Base-by-base conservation (phyloP, 2,797 vertebrate species). In the Sciaenops ocellatus region DNA sequence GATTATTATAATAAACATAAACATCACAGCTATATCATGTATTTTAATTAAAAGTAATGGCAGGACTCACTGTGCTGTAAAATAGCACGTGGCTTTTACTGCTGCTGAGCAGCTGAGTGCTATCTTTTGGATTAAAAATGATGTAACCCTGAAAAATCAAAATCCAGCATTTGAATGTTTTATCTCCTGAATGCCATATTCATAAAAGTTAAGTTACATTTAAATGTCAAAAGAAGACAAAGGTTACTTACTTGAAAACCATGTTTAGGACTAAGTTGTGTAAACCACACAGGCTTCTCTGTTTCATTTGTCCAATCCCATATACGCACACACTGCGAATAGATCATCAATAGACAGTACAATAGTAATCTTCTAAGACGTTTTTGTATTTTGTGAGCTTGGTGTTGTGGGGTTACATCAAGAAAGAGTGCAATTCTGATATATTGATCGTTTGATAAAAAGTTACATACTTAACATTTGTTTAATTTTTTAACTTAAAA, bases 261-360 rank as follows among this genome's bases (percentile, higher is more conserved):
- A 67, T 95, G 90, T 34, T 93, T 86, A 18, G 94, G 90, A 59
- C 72, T 79, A 48, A 99, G 94, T 55, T 97, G 83, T 0, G 92
- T 90, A 9, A 87, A 93, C 77, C 95, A 97, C 3, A 90, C 1
- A 0, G 96, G 96, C 0, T 82, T 89, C 44, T 95, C 95, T 6
- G 78, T 86, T 2, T 94, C 93, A 41, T 72, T 93, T 6, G 97
- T 98, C 98, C 98, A 99, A 64, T 95, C 95, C 98, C 98, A 99
- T 84, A 99, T 92, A 82, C 93, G 95, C 7, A 98, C 90, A 82
- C 90, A 83, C 98, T 99, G 89, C 24, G 26, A 81, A 52, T 72
- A 79, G 44, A 89, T 61, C 0, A 0, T 56, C 8, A 41, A 76
- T 55, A 16, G 8, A 72, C 18, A 5, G 41, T 13, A 2, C 63